phyloP scores from a whole-genome alignment of 2,113 vertebrate species.

The Thamnophis sirtalis region DNA sequence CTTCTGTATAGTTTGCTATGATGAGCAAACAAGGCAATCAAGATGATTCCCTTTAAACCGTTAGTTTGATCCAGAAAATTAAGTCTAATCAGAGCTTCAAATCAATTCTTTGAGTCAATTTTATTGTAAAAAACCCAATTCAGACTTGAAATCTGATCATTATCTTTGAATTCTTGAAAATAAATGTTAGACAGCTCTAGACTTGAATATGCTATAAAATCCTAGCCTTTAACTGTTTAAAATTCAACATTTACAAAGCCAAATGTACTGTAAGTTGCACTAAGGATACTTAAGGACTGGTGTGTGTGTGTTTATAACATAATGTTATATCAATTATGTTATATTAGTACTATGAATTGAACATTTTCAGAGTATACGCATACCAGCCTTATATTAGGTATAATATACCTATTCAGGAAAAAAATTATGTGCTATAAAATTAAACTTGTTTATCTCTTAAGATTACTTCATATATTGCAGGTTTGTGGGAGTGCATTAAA shows the following conservation, averaged over 20 bases:
- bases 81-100: background rate
- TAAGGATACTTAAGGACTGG: background rate
- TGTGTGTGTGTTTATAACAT: no score
- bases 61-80: background rate
- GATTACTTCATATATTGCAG: background rate
- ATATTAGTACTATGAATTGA: background rate
- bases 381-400: background rate
- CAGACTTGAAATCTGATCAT: background rate
- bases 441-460: background rate
- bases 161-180: background rate
- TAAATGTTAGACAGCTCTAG: background rate
- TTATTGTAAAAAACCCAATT: background rate
- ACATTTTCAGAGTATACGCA: no score
- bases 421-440: background rate
- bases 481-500: background rate
- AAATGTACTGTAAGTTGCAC: slow-evolving; percentile 15
- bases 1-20: background rate
- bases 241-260: background rate
- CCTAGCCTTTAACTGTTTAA: background rate
- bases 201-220: background rate
- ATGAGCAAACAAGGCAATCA: background rate
- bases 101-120: background rate
- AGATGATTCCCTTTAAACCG: background rate
- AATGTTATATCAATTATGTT: no score
- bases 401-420: background rate